These are phyloP conservation scores for Athalia circularis DNA, from an alignment of 2,888 invertebrate genomes.

Conservation along the genomic window DNA sequence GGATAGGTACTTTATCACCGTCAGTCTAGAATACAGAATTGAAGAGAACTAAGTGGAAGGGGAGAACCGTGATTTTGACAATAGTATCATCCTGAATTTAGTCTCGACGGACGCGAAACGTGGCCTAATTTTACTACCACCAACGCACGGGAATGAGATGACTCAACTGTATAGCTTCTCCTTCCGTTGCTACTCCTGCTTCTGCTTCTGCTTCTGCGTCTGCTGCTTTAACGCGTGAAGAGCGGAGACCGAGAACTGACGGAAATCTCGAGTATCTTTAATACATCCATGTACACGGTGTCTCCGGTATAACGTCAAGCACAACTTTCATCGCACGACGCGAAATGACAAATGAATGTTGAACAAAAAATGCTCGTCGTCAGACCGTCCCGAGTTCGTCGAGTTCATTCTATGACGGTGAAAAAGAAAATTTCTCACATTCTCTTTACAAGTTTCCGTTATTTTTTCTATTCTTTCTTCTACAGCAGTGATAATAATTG, in stretches of 20 bases:
- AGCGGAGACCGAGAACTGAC: not conserved
- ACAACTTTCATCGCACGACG: not conserved
- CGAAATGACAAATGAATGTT: too few species aligned
- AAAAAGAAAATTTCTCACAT: too few species aligned
- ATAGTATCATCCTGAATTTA: conserved; percentile 14
- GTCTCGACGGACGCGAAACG: not conserved
- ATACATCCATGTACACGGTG: not conserved
- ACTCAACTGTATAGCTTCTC: not conserved
- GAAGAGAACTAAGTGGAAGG: not conserved
- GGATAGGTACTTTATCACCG: not conserved
- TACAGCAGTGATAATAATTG: too few species aligned
- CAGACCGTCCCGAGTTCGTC: too few species aligned
- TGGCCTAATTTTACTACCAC: not conserved
- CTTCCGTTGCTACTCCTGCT: too few species aligned
- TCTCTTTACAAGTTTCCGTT: too few species aligned
- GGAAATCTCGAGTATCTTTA: not conserved
- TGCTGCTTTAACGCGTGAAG: not conserved
- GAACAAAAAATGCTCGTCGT: too few species aligned
- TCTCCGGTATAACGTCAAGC: not conserved
- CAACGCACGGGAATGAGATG: not conserved
- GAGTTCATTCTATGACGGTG: too few species aligned
- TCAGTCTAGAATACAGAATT: not conserved
- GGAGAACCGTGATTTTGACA: conserved; percentile 19
- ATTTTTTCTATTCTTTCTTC: too few species aligned
- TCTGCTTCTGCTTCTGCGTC: too few species aligned